Evolutionary conservation across 2,888 invertebrate species (phyloP).

Genomic region (Parelbella ahira): DNA sequence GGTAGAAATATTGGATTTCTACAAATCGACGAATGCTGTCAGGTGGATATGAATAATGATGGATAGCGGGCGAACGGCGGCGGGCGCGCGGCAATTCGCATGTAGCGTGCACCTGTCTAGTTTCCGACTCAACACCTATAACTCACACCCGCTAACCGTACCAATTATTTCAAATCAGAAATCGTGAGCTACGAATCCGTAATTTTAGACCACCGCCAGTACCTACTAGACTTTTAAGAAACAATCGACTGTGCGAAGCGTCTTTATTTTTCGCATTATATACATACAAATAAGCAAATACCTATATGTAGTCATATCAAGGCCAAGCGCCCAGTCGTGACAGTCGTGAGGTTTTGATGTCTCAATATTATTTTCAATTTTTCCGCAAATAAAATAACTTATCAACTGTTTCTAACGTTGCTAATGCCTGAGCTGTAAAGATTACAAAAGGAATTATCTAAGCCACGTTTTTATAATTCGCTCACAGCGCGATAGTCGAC

Average conservation of each 20-base stretch:
- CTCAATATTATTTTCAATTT: no score
- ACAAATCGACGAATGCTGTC: background rate
- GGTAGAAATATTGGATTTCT: background rate
- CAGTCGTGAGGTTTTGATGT: no score
- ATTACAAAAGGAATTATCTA: slow-evolving; percentile 1
- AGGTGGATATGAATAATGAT: background rate
- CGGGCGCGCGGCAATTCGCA: background rate
- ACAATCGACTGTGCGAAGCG: no score
- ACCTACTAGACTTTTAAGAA: no score
- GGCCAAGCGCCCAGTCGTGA: no score
- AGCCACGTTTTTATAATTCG: no score
- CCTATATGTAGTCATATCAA: no score
- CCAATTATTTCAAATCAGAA: slow-evolving; percentile 11
- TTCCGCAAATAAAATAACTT: no score
- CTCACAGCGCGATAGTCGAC: no score
- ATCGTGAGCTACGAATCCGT: slow-evolving; percentile 4
- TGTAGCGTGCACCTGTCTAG: slow-evolving; percentile 1
- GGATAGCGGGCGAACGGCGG: background rate
- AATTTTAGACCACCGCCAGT: background rate
- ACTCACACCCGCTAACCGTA: slow-evolving; percentile 12
- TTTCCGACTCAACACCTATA: slow-evolving; percentile 11
- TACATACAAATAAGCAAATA: no score
- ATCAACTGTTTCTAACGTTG: no score
- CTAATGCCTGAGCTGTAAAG: background rate
- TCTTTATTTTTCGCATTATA: no score